phyloP scores from a whole-genome alignment of 2,113 vertebrate genomes.

The Haplochromis burtoni region DNA sequence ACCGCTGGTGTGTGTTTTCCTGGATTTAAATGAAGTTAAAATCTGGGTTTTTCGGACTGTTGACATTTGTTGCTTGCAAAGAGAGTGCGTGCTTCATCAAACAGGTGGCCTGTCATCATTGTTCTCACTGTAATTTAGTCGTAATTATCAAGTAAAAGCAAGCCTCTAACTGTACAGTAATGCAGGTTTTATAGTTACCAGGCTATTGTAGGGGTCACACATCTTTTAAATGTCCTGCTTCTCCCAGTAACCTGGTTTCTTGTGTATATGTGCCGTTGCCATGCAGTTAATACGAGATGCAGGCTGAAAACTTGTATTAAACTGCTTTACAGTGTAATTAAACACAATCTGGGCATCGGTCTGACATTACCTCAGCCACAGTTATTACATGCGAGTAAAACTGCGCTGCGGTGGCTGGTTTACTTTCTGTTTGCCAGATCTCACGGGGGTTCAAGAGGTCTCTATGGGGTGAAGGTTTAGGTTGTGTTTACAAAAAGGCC shows the following conservation, averaged over 20 bases:
- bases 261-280: background rate
- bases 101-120: background rate
- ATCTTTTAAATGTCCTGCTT: background rate
- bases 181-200: background rate
- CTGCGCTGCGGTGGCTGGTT: background rate
- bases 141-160: background rate
- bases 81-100: background rate
- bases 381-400: constrained; percentile 28
- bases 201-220: background rate
- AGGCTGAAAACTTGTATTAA: constrained; percentile 6
- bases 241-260: background rate
- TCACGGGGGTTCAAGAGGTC: constrained; percentile 40
- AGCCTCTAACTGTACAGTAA: background rate
- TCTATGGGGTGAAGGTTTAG: constrained; percentile 49
- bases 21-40: background rate
- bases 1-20: background rate
- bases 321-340: constrained; percentile 43
- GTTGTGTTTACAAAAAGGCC: constrained; percentile 52
- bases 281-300: background rate
- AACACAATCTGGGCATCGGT: constrained; percentile 4
- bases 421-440: constrained; percentile 34
- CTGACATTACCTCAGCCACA: constrained; percentile 37
- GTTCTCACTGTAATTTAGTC: background rate
- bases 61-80: background rate
- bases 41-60: background rate